Base-by-base conservation (phyloP, 2,113 vertebrate species). In the Cricetomys ansorgei region DNA sequence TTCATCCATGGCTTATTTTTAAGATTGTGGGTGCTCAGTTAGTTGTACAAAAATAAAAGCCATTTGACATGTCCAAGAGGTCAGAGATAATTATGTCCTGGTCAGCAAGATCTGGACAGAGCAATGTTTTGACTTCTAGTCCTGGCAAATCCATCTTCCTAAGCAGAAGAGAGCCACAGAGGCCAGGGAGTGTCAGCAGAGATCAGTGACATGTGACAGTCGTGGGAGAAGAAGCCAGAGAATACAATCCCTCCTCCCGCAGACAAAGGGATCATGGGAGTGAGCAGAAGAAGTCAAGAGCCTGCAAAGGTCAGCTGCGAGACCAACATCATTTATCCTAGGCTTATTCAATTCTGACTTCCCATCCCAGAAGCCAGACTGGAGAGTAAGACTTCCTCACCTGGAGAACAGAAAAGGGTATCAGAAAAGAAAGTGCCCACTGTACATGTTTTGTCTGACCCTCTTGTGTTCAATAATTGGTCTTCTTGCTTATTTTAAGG, bases 41-140 rank as follows among this genome's bases (percentile, higher is more conserved):
- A 95, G 96, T 90, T 95, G 75, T 40, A 55, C 23, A 90, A 57
- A 84, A 84, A 93, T 45, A 79, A n/a, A 55, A 83, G 31, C 13
- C 50, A 84, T 27, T 95, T 89, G 91, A 23, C 57, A 55, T 84
- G n/a, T 70, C 65, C 27, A 50, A 3, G 0, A 21, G 94, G 79
- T 96, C 92, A 96, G 75, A 92, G 90, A 93, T 92, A 92, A 95
- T 92, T 85, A 75, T 72, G 85, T 84, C 29, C 31, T 70, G 88
- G 94, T 90, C 29, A 65, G 75, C 25, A 73, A 90, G 70, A 88
- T 84, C 64, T 84, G 65, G 90, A 94, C 64, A 67, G 79, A 93
- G 57, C 83, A 95, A 84, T 96, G 87, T 92, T 97, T 97, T 75
- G 95, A 90, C 57, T 97, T 92, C 80, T 23, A n/a, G 40, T 43